Percentiles rank a stretch among this genome's conserved stretches.
Conservation (phyloP, 2,797 vertebrate species). For the Mus minutoides region DNA sequence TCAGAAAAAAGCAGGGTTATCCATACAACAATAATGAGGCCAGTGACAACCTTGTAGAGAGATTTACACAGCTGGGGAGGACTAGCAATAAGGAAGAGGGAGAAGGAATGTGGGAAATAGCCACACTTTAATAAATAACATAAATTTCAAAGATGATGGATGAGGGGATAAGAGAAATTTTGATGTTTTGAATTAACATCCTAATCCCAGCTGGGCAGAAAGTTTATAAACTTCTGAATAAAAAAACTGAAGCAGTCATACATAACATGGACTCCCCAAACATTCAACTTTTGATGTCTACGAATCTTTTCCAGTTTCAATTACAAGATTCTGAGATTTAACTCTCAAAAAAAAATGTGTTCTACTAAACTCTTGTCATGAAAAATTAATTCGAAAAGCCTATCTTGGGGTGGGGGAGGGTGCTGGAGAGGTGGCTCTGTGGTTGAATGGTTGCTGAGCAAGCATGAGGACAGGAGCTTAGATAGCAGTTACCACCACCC, state of each 20-base stretch:
- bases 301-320: conserved; percentile 49
- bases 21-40: neutral
- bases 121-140: neutral
- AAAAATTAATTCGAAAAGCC: neutral
- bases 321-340: conserved; percentile 45
- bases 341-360: conserved; percentile 34
- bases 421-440: neutral
- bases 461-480: neutral
- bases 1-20: neutral
- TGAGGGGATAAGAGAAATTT: conserved; percentile 12
- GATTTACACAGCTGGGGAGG: neutral
- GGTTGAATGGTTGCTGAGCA: neutral
- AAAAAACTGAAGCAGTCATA: neutral
- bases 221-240: conserved; percentile 54
- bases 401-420: neutral
- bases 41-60: neutral
- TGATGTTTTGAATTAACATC: conserved; percentile 48
- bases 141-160: conserved; percentile 19
- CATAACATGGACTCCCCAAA: conserved; percentile 39
- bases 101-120: neutral
- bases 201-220: neutral
- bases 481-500: neutral
- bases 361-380: conserved; percentile 54
- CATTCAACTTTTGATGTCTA: conserved; percentile 31
- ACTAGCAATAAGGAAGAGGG: neutral